Evolutionary conservation across 2,113 vertebrate genomes (phyloP), one percentile per base, ranked within the genome.

Genomic region (Notiomystis cincta): DNA sequence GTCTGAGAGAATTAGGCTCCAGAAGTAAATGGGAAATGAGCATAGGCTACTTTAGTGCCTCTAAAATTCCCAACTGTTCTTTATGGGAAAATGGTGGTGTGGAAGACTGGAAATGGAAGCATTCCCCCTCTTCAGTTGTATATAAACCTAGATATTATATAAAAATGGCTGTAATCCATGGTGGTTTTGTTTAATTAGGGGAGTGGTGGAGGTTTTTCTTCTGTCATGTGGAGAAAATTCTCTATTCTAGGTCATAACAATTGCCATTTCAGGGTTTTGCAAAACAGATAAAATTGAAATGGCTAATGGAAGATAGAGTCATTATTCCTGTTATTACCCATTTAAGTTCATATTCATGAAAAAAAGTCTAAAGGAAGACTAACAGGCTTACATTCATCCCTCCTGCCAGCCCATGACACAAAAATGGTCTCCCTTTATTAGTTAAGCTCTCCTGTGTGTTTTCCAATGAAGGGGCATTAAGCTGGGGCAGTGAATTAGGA

Each of bases 291-390:
- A 73, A 94, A 82, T 19, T 73, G 62, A 85, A 94, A 87, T 24
- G 58, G 67, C 83, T 92, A 93, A 89, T 76, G 61, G 90, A 67
- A 93, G 56, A 81, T 31, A 31, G 48, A 79, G 38, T 70, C 38
- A 20, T 96, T 93, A 88, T 94, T 96, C 87, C 54, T 57, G 67
- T 93, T 93, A 86, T 65, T 93, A 96, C 82, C 38, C 60, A 82
- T 84, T 95, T 71, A 81, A 83, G 65, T 96, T 89, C 92, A 89
- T 90, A 88, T 82, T 80, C 37, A 69, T 78, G 56, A 80, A 71
- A 81, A 66, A 89, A 75, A 73, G 22, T 67, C 79, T 84, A 78
- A 93, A 82, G 80, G 69, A 92, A 87, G 93, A 92, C 78, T 58
- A 92, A 42, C 60, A 83, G 83, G 75, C 71, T 91, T 87, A 62